A percentile compares a stretch with the other conserved stretches of the same genome.
phyloP scores from a whole-genome alignment of 2,797 vertebrate species.

The Brachyrhaphis roseni region DNA sequence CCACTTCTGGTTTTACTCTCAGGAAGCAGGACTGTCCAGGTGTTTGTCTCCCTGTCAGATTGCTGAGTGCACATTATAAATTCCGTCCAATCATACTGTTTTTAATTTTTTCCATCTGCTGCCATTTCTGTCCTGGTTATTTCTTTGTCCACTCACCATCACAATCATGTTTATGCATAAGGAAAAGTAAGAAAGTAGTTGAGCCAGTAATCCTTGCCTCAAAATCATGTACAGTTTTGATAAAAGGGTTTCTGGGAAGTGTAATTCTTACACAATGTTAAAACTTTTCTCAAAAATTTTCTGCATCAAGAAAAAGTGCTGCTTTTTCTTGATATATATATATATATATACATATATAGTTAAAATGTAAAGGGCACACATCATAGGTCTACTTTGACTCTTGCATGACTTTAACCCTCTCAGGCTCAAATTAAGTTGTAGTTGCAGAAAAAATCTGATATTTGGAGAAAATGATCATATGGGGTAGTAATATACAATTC shows the following conservation, averaged over 20 bases:
- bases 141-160: background rate
- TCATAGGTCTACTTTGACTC: background rate
- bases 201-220: background rate
- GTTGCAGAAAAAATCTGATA: no score
- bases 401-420: background rate
- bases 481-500: no score
- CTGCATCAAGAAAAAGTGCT: background rate
- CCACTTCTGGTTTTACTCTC: constrained; percentile 43
- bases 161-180: background rate
- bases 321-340: no score
- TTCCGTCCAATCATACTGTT: constrained; percentile 7
- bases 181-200: background rate
- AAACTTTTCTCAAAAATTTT: background rate
- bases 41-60: constrained; percentile 50
- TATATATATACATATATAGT: background rate
- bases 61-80: constrained; percentile 20
- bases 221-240: background rate
- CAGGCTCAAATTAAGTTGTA: no score
- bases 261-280: background rate
- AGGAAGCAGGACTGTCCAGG: constrained; percentile 14
- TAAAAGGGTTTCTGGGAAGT: background rate
- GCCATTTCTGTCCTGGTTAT: background rate
- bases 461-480: no score
- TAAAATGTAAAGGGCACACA: background rate
- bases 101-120: constrained; percentile 6